phyloP scores from a whole-genome alignment of 2,888 invertebrate genomes.

The Chymomyza procnemis region DNA sequence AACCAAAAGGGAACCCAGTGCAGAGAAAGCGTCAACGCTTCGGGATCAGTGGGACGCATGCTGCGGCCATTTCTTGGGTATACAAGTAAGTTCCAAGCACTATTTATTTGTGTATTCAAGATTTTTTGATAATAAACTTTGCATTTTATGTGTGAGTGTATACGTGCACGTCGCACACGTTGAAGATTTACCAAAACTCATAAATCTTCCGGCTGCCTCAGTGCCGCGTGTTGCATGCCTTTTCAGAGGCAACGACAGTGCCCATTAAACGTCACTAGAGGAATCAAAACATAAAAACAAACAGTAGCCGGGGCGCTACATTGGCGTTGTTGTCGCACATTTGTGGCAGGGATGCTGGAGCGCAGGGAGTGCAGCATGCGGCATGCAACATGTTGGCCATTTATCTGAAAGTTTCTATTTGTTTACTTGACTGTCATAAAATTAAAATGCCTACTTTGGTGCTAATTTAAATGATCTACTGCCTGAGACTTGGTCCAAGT shows the following conservation, averaged over 20 bases:
- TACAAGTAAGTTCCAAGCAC: slow-evolving; percentile 18
- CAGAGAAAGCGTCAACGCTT: background rate
- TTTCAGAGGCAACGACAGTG: slow-evolving; percentile 29
- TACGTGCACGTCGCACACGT: slow-evolving; percentile 12
- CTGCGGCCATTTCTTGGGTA: background rate
- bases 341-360: slow-evolving; percentile 9
- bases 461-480: slow-evolving; percentile 70
- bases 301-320: slow-evolving; percentile 10
- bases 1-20: no score
- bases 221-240: slow-evolving; percentile 21
- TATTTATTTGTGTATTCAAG: slow-evolving; percentile 48
- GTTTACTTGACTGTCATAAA: slow-evolving; percentile 70
- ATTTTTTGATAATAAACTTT: slow-evolving; percentile 50
- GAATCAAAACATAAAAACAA: slow-evolving; percentile 54
- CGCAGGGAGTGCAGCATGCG: slow-evolving; percentile 14
- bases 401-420: slow-evolving; percentile 32
- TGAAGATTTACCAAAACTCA: slow-evolving; percentile 55
- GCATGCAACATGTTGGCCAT: slow-evolving; percentile 1
- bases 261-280: slow-evolving; percentile 66
- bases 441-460: slow-evolving; percentile 72
- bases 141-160: slow-evolving; percentile 37
- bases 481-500: slow-evolving; percentile 1
- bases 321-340: slow-evolving; percentile 19
- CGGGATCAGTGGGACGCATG: background rate
- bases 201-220: slow-evolving; percentile 58